Evolutionary conservation across 2,113 vertebrate genomes (phyloP).

Genomic region (Pedionomus torquatus): DNA sequence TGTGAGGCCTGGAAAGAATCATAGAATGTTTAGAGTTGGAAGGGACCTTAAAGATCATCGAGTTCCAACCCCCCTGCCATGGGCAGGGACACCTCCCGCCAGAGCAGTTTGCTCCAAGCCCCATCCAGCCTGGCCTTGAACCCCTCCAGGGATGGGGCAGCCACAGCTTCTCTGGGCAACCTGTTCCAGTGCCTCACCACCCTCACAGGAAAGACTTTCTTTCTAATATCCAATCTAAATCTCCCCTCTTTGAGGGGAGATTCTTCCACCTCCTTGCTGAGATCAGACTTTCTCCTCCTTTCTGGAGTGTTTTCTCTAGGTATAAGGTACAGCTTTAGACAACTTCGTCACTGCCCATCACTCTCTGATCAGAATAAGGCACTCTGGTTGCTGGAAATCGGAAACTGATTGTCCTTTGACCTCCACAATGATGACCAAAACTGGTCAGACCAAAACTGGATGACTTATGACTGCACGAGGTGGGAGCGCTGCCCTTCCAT

Average conservation of each 20-base stretch:
- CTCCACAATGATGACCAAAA: not conserved
- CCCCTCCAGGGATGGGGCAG: no score
- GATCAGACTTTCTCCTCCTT: not conserved
- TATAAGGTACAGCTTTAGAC: not conserved
- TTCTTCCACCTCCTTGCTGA: not conserved
- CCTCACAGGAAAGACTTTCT: no score
- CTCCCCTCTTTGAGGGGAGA: no score
- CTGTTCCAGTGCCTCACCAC: no score
- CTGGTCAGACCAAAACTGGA: not conserved
- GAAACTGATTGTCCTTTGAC: not conserved
- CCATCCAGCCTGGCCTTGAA: no score
- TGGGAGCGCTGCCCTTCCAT: not conserved
- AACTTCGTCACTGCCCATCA: not conserved
- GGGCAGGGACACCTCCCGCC: no score
- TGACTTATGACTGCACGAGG: not conserved
- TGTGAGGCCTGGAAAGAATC: constrained; percentile 28
- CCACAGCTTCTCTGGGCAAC: no score
- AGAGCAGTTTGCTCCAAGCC: no score
- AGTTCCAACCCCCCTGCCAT: no score
- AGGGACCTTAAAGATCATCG: no score
- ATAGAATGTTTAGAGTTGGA: no score
- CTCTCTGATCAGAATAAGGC: not conserved
- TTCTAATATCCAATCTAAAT: no score
- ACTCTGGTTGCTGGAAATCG: not conserved
- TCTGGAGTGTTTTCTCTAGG: not conserved